Conservation (phyloP, 2,113 vertebrate genomes). For the Myotis davidii region DNA sequence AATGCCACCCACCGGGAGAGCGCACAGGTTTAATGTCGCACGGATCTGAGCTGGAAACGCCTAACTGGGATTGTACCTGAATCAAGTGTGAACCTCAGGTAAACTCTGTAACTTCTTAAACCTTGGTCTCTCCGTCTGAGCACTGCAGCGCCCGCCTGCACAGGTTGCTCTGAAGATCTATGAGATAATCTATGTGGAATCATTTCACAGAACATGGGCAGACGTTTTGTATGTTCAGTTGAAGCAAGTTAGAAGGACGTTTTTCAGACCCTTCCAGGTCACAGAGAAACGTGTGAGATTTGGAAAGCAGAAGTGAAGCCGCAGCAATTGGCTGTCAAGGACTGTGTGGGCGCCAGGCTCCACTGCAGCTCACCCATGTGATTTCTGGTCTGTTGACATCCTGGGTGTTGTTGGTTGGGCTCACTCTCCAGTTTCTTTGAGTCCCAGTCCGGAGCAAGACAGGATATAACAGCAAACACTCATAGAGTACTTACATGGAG, state of each 20-base stretch:
- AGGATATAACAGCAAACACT: not conserved
- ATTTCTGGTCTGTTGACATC: not conserved
- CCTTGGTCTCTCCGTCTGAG: not conserved
- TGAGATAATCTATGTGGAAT: not conserved
- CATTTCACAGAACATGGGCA: not conserved
- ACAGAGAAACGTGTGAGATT: not conserved
- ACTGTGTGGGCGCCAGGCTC: fast-evolving
- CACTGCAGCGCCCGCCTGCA: not conserved
- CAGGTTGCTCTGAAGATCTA: not conserved
- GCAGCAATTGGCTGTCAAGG: not conserved
- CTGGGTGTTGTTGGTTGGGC: not conserved
- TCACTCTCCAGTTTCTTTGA: not conserved
- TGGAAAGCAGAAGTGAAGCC: not conserved
- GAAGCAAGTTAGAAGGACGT: not conserved
- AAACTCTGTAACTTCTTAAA: not conserved
- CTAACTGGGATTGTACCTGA: not conserved
- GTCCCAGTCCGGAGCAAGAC: not conserved
- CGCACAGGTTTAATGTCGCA: not conserved
- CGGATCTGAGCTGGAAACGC: not conserved
- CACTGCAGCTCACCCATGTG: fast-evolving
- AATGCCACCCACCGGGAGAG: not conserved
- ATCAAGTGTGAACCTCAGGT: not conserved
- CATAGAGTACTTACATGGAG: not conserved
- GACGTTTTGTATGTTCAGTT: not conserved
- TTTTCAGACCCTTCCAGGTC: not conserved